phyloP scores from a whole-genome alignment of 1,140 invertebrate genomes.

The Drosophila lacteicornis region DNA sequence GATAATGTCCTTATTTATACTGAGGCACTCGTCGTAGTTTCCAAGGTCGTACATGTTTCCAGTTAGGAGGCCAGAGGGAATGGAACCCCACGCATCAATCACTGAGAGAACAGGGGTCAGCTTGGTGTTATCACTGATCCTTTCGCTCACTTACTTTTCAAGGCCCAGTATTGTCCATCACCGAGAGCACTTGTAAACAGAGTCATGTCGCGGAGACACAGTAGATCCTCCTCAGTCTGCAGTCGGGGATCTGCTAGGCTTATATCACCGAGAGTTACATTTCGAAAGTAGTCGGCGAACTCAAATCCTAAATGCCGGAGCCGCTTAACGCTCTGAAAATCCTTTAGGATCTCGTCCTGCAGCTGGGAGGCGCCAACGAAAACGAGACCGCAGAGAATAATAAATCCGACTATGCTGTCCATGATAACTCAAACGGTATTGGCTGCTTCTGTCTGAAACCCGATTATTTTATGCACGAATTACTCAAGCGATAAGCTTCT shows the following conservation, averaged over 20 bases:
- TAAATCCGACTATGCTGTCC: not conserved
- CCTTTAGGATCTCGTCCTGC: not conserved
- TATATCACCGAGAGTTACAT: slow-evolving; percentile 17
- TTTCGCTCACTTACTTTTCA: slow-evolving; percentile 20
- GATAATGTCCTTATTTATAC: slow-evolving; percentile 16
- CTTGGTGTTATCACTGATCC: not conserved
- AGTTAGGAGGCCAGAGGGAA: slow-evolving; percentile 7
- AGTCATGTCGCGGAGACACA: slow-evolving; percentile 1
- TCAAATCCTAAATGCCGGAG: slow-evolving; percentile 15
- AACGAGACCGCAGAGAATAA: not conserved
- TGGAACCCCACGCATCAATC: slow-evolving; percentile 55
- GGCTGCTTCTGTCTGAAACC: not conserved
- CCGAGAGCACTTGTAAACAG: not conserved
- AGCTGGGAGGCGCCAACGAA: not conserved
- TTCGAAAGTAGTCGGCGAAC: slow-evolving; percentile 29
- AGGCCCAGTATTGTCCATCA: not conserved
- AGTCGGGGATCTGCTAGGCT: not conserved
- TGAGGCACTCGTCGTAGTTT: slow-evolving; percentile 58
- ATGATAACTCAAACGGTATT: slow-evolving; percentile 4
- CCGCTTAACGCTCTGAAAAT: slow-evolving; percentile 2
- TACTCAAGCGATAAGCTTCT: not conserved
- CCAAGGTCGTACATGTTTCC: slow-evolving; percentile 48
- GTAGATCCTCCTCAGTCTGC: slow-evolving; percentile 8
- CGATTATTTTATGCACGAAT: slow-evolving; percentile 1
- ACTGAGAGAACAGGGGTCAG: slow-evolving; percentile 19